Evolutionary conservation across 2,113 vertebrate genomes (phyloP).

Genomic region (Atherinomorus stipes): DNA sequence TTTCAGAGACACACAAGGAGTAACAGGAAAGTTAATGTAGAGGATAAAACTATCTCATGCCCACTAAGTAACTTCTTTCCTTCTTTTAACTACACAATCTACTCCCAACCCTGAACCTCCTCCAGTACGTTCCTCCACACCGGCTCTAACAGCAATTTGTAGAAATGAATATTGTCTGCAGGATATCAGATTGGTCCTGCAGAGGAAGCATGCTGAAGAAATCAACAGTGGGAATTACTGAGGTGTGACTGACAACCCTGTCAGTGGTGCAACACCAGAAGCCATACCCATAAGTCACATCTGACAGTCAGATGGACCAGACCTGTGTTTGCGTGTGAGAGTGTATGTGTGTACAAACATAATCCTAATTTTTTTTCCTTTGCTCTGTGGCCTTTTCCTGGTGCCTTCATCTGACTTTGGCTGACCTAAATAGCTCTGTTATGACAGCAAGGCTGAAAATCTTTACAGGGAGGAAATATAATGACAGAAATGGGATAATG

Average conservation of each 20-base stretch:
- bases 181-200: slow-evolving; percentile 26
- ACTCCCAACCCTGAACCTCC: background rate
- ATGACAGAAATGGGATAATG: background rate
- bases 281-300: slow-evolving; percentile 55
- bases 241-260: slow-evolving; percentile 61
- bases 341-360: slow-evolving; percentile 1
- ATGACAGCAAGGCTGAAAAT: slow-evolving; percentile 16
- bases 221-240: slow-evolving; percentile 42
- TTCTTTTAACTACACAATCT: slow-evolving; percentile 17
- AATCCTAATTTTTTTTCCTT: slow-evolving; percentile 5
- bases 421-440: slow-evolving; percentile 30
- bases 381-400: slow-evolving; percentile 30
- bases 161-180: slow-evolving; percentile 37
- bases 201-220: slow-evolving; percentile 29
- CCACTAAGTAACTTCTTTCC: slow-evolving; percentile 7
- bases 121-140: slow-evolving; percentile 9
- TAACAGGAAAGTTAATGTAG: slow-evolving; percentile 18
- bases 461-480: background rate
- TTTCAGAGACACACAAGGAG: slow-evolving; percentile 16
- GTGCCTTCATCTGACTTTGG: slow-evolving; percentile 26
- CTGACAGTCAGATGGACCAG: slow-evolving; percentile 45
- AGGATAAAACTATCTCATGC: slow-evolving; percentile 26
- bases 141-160: slow-evolving; percentile 33
- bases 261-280: slow-evolving; percentile 40
- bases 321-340: slow-evolving; percentile 17